These are phyloP conservation scores for Nemurella pictetii DNA, from an alignment of 2,888 invertebrate species.

Conservation along the genomic window DNA sequence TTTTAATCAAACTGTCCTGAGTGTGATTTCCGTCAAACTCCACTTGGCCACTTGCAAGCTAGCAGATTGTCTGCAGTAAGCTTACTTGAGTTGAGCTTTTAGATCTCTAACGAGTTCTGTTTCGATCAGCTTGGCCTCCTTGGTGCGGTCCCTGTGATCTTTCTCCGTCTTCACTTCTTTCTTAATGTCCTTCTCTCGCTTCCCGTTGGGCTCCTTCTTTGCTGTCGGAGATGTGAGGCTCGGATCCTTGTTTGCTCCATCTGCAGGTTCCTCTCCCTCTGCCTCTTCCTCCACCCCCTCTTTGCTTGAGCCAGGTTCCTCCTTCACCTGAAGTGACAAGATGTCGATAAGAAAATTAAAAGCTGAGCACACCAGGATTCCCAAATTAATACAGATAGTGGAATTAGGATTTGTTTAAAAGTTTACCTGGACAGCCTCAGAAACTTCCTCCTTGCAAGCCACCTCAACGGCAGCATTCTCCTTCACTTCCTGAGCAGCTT, in stretches of 20 bases:
- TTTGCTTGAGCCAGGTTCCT: slow-evolving; percentile 56
- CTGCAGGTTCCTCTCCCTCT: slow-evolving; percentile 52
- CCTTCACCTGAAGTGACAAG: slow-evolving; percentile 54
- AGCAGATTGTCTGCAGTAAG: not conserved
- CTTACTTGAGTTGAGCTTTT: slow-evolving; percentile 89
- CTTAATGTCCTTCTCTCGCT: slow-evolving; percentile 63
- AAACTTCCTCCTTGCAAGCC: slow-evolving; percentile 56
- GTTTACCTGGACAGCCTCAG: slow-evolving; percentile 49
- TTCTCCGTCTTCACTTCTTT: slow-evolving; percentile 54
- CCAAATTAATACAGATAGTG: too few species aligned
- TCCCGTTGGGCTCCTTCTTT: slow-evolving; percentile 51
- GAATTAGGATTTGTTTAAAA: not conserved
- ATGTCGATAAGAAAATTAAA: not conserved
- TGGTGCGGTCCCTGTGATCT: slow-evolving; percentile 58
- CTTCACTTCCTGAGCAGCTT: slow-evolving; percentile 59
- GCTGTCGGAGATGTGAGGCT: slow-evolving; percentile 54
- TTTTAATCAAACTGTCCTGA: not conserved
- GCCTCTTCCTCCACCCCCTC: slow-evolving; percentile 47
- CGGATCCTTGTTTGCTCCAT: slow-evolving; percentile 56
- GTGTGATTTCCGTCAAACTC: slow-evolving; percentile 32
- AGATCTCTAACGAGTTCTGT: slow-evolving; percentile 82
- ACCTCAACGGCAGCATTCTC: slow-evolving; percentile 55
- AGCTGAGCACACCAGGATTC: not conserved
- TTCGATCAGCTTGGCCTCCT: slow-evolving; percentile 68
- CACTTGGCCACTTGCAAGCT: not conserved